These are phyloP conservation scores for Oryzias melastigma DNA, from an alignment of 2,113 vertebrate species.

Conservation along the genomic window DNA sequence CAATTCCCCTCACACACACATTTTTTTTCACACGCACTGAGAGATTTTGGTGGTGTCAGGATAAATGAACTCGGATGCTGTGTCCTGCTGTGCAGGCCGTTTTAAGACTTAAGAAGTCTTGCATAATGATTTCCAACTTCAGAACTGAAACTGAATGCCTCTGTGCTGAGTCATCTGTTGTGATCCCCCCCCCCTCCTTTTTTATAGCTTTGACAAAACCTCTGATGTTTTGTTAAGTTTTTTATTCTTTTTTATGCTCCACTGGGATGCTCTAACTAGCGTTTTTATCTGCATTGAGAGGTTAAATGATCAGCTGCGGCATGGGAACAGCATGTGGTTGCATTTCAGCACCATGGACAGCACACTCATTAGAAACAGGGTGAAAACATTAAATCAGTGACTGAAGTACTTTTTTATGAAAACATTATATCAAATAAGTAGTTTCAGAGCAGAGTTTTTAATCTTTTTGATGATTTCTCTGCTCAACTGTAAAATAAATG, in stretches of 20 bases:
- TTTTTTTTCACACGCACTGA: neutral
- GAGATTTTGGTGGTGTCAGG: slow-evolving; percentile 10
- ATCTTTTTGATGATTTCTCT: slow-evolving; percentile 27
- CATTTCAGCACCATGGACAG: slow-evolving; percentile 73
- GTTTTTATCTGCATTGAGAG: slow-evolving; percentile 1
- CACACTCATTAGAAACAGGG: slow-evolving; percentile 8
- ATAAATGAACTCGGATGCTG: slow-evolving; percentile 32
- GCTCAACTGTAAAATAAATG: slow-evolving; percentile 11
- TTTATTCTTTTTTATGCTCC: slow-evolving; percentile 19
- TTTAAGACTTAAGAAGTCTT: slow-evolving; percentile 44
- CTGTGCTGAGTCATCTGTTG: slow-evolving; percentile 58
- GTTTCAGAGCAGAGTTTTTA: slow-evolving; percentile 28
- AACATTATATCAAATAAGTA: slow-evolving; percentile 25
- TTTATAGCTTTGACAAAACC: slow-evolving; percentile 19
- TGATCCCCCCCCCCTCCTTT: neutral
- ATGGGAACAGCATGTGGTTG: slow-evolving; percentile 9
- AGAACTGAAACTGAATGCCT: slow-evolving; percentile 37
- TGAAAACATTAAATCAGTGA: slow-evolving; percentile 13
- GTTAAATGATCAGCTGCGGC: slow-evolving; percentile 5
- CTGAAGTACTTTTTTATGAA: slow-evolving; percentile 17
- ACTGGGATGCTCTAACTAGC: slow-evolving; percentile 1
- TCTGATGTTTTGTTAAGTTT: slow-evolving; percentile 26
- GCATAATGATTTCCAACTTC: slow-evolving; percentile 50
- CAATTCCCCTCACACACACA: slow-evolving; percentile 4
- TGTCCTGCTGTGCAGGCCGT: slow-evolving; percentile 26